Conservation (phyloP, 1,140 invertebrate genomes). For the Mizuhopecten yessoensis region DNA sequence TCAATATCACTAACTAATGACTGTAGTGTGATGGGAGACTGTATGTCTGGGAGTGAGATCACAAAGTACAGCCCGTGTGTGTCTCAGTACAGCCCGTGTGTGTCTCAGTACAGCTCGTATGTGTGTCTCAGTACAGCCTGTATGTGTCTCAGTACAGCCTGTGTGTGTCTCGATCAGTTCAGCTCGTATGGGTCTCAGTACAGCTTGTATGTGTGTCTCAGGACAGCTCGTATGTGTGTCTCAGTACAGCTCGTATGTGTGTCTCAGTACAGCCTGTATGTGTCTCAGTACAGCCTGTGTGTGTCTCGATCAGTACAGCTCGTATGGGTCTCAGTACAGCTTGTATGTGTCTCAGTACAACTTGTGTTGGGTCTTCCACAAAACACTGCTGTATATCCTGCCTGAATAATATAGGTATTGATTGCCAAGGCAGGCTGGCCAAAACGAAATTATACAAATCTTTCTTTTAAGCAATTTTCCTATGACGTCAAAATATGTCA, state of each 20-base stretch:
- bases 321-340: no score
- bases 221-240: neutral
- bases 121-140: neutral
- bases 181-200: neutral
- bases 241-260: neutral
- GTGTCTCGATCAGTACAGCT: neutral
- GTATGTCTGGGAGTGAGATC: neutral
- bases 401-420: no score
- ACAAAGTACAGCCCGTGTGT: neutral
- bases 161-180: neutral
- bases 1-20: neutral
- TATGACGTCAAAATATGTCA: slow-evolving; percentile 35
- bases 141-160: neutral
- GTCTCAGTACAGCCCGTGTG: neutral
- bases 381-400: no score
- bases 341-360: neutral
- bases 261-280: neutral
- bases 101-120: neutral
- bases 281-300: neutral
- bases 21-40: neutral
- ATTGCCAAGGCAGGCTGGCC: neutral
- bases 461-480: neutral
- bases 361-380: no score
- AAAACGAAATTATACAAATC: neutral
- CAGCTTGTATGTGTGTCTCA: no score